Base-by-base conservation (phyloP, 2,888 invertebrate genomes). In the Phragmatobia fuliginosa region DNA sequence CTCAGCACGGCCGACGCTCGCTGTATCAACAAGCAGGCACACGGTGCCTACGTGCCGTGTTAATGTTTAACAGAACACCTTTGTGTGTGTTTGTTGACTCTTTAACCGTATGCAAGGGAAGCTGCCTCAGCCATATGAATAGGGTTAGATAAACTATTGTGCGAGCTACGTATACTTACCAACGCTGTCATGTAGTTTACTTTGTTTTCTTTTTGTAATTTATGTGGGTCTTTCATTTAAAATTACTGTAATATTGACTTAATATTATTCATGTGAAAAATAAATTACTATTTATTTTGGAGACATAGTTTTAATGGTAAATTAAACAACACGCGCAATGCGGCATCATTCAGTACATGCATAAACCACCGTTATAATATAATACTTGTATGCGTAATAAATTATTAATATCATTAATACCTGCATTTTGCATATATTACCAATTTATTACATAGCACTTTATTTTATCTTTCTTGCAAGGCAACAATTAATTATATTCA, bases 21-120 rank as follows among this genome's bases (percentile, higher is more conserved):
- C 82, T 85, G 83, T 87, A 86, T 87, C 86, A 88, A 86, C 87
- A 87, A 84, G 78, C 78, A 73, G 75, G 72, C 75, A 67, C 74
- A 71, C 76, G 68, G 59, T 73, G 73, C 67, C 33, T 77, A 80
- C 81, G 79, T 82, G 78, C 77, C 73, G 82, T 81, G 75, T 74
- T 73, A 67, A 73, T 74, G 75, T 83, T 77, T 73, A 56, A 64
- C 70, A 63, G 70, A 31, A 32, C 58, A 63, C 67, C 69, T 72
- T 72, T 83, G 84, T 85, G 86, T 87, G 86, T 71, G 86, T 87
- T 80, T 81, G 82, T 83, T 83, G 81, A 81, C 83, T 83, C 74
- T 83, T 75, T 77, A 75, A 74, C 76, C 76, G 79, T 75, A 75
- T 79, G 77, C 78, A 80, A 77, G 83, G 80, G 83, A 82, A 79